phyloP scores from a whole-genome alignment of 2,797 vertebrate genomes.

The Aselliscus stoliczkanus region DNA sequence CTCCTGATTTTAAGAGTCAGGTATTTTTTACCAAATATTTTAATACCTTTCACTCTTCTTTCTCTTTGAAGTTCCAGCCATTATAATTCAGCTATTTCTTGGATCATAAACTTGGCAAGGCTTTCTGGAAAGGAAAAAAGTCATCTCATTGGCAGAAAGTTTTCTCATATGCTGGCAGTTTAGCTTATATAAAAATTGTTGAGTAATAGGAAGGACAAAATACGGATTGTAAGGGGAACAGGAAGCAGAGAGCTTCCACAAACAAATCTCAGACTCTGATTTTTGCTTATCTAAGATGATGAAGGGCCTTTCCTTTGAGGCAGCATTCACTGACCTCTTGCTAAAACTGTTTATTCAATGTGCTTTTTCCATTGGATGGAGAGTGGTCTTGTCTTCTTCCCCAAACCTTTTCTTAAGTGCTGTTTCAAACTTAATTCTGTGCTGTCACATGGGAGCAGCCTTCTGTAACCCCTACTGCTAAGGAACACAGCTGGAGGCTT shows the following conservation, averaged over 20 bases:
- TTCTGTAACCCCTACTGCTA: conserved; percentile 58
- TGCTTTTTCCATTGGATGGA: conserved; percentile 69
- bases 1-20: conserved; percentile 53
- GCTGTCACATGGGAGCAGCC: conserved; percentile 59
- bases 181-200: conserved; percentile 52
- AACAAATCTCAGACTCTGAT: conserved; percentile 29
- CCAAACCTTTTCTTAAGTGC: conserved; percentile 68
- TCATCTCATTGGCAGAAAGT: background rate
- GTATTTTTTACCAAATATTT: conserved; percentile 51
- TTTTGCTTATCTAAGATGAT: conserved; percentile 39
- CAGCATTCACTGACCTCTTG: conserved; percentile 61
- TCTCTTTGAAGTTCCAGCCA: conserved; percentile 67
- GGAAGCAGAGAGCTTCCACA: conserved; percentile 11
- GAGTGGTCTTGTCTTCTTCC: conserved; percentile 68
- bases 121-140: background rate
- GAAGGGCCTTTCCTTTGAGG: background rate
- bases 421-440: conserved; percentile 64
- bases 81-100: conserved; percentile 59
- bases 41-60: conserved; percentile 57
- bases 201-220: conserved; percentile 32
- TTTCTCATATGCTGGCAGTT: conserved; percentile 42
- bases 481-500: conserved; percentile 72
- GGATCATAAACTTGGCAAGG: conserved; percentile 67
- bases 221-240: background rate
- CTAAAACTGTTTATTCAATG: conserved; percentile 70